Conservation (phyloP, 2,113 vertebrate genomes). For the Ascaphus truei region DNA sequence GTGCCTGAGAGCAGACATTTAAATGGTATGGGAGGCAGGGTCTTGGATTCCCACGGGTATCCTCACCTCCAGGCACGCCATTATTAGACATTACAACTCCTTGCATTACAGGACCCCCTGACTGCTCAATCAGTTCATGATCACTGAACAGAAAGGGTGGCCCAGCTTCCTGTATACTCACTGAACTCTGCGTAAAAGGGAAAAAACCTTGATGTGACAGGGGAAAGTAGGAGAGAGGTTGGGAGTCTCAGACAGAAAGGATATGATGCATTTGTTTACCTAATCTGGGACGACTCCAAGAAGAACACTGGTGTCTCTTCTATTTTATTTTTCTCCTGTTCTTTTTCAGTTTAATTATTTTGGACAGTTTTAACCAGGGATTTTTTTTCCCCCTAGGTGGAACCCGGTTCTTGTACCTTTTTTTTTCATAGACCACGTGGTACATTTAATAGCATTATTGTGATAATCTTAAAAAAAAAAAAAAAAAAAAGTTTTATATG, state of each 20-base stretch:
- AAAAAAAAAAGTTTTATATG: too few species aligned
- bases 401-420: too few species aligned
- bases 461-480: too few species aligned
- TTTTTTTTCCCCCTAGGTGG: too few species aligned
- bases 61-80: too few species aligned
- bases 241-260: not conserved
- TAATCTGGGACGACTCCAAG: not conserved
- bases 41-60: not conserved
- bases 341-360: not conserved
- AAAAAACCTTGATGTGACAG: not conserved
- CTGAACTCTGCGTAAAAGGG: not conserved
- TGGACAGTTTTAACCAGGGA: not conserved
- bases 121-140: not conserved
- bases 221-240: conserved; percentile 5
- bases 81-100: not conserved
- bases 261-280: conserved; percentile 19
- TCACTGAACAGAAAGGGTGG: not conserved
- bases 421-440: too few species aligned
- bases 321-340: not conserved
- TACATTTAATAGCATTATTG: too few species aligned
- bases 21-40: not conserved
- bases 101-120: not conserved
- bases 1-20: not conserved
- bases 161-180: not conserved
- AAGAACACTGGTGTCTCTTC: not conserved